These are phyloP conservation scores for Eunapius fragilis DNA, from an alignment of 37 sponge, comb jelly and placozoan genomes.

Conservation along the genomic window DNA sequence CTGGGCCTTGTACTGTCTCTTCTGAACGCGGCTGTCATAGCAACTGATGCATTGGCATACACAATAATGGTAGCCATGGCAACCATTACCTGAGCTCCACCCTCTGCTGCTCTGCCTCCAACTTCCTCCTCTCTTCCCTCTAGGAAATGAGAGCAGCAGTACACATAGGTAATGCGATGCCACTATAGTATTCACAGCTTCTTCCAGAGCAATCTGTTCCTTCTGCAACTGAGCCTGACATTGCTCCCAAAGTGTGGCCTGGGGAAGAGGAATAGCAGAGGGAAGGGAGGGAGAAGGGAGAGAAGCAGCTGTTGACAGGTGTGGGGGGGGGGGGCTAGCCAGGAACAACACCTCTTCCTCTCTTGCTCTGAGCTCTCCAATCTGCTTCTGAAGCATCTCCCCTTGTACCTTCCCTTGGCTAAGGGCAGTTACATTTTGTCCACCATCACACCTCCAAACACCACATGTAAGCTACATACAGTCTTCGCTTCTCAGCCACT, in stretches of 20 bases:
- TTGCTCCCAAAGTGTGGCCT: constrained; percentile 71
- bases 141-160: constrained; percentile 5
- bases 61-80: neutral
- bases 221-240: constrained; percentile 51
- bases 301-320: too few species aligned
- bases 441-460: neutral
- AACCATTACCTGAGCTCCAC: constrained; percentile 69
- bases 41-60: neutral
- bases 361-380: constrained; percentile 70
- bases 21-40: constrained; percentile 58
- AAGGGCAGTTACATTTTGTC: neutral
- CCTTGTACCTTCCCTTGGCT: constrained; percentile 59
- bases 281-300: neutral
- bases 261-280: neutral
- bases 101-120: constrained; percentile 56
- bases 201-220: constrained; percentile 74
- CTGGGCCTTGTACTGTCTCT: constrained; percentile 82
- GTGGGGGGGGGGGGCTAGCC: neutral
- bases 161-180: neutral
- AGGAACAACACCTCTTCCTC: constrained; percentile 68
- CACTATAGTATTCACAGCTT: constrained; percentile 52
- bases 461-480: constrained; percentile 30
- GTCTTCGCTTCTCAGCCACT: constrained; percentile 26
- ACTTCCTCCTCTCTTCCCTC: constrained; percentile 73
- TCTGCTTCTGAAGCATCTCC: constrained; percentile 55